phyloP scores from a whole-genome alignment of 2,113 vertebrate genomes.

The Brienomyrus brachyistius region DNA sequence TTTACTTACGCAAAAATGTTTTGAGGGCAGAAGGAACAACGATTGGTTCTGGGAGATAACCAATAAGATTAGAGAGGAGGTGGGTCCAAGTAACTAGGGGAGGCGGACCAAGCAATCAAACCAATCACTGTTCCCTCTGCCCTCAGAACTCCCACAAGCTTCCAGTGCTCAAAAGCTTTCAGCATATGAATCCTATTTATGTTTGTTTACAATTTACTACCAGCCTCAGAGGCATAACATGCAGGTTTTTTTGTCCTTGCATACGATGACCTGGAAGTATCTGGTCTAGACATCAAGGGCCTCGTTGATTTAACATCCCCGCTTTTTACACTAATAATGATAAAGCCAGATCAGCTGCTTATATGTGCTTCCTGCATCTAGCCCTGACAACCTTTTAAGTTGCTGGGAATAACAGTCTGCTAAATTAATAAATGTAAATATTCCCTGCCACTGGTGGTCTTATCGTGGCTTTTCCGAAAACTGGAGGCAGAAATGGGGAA shows the following conservation, averaged over 20 bases:
- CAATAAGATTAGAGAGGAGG: no score
- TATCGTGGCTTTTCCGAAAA: background rate
- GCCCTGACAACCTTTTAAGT: background rate
- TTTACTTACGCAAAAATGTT: no score
- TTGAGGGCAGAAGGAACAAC: no score
- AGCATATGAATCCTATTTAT: background rate
- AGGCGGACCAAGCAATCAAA: no score
- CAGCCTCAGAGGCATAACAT: background rate
- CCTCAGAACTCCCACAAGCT: background rate
- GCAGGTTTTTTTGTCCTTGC: background rate
- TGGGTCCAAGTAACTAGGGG: no score
- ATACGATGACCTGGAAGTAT: background rate
- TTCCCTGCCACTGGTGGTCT: background rate
- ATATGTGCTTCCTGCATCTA: background rate
- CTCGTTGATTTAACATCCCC: background rate
- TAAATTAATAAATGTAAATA: constrained; percentile 13
- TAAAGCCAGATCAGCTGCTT: constrained; percentile 14
- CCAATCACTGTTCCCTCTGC: no score
- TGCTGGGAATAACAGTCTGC: constrained; percentile 11
- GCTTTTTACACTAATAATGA: constrained; percentile 6
- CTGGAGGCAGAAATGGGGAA: background rate
- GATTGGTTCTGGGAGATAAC: no score
- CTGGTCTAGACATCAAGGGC: background rate
- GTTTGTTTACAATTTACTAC: constrained; percentile 9
- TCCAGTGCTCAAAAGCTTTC: background rate